These are phyloP conservation scores for Centrocercus urophasianus DNA, from an alignment of 2,113 vertebrate species.

Conservation along the genomic window DNA sequence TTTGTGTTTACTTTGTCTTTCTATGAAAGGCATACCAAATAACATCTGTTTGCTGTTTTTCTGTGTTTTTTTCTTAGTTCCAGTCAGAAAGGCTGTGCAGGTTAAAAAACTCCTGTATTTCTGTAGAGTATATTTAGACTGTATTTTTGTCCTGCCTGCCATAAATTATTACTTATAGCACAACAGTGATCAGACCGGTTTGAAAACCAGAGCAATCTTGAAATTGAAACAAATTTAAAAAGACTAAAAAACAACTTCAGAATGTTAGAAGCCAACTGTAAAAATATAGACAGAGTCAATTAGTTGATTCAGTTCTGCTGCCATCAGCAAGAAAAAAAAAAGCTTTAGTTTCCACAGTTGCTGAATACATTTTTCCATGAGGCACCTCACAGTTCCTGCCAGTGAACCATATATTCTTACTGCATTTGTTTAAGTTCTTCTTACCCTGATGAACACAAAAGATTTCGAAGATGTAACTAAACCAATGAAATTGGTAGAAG, in stretches of 20 bases:
- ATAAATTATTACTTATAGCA: neutral
- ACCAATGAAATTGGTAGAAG: neutral
- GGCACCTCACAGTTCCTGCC: slow-evolving; percentile 32
- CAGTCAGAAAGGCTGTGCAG: slow-evolving; percentile 1
- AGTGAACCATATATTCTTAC: neutral
- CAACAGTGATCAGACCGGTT: neutral
- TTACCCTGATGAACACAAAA: neutral
- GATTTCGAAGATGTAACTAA: neutral
- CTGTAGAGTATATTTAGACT: neutral
- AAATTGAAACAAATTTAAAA: slow-evolving; percentile 55
- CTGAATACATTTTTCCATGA: slow-evolving; percentile 59
- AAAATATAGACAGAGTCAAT: slow-evolving; percentile 67
- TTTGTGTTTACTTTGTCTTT: slow-evolving; percentile 2
- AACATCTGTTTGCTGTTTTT: slow-evolving; percentile 19
- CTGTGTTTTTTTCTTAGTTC: neutral
- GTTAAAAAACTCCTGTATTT: neutral
- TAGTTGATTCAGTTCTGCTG: slow-evolving; percentile 62
- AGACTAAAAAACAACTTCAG: slow-evolving; percentile 28
- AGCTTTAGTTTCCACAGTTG: slow-evolving; percentile 52
- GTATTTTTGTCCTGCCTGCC: neutral
- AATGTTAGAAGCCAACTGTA: slow-evolving; percentile 64
- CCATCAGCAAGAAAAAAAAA: slow-evolving; percentile 40
- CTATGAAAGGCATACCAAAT: slow-evolving; percentile 34
- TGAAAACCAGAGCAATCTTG: slow-evolving; percentile 11
- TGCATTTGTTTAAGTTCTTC: slow-evolving; percentile 3